A percentile compares a stretch with the other conserved stretches of the same genome.
Conservation (phyloP, 1,140 invertebrate species). For the Caligus rogercresseyi region DNA sequence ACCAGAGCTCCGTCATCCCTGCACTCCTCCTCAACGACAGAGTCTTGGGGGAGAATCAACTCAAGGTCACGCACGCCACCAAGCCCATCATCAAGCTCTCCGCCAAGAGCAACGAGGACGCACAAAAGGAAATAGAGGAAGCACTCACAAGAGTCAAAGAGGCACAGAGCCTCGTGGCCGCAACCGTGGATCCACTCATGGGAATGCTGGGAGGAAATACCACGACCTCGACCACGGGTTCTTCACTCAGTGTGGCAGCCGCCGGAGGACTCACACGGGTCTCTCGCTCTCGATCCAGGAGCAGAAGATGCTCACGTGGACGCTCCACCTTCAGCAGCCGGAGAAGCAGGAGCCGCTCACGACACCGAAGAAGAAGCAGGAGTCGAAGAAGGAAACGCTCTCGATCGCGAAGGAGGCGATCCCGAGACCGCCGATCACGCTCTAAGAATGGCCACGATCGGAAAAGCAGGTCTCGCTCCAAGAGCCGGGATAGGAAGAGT, state of each 20-base stretch:
- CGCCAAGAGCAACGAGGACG: constrained; percentile 81
- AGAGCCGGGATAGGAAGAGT: constrained; percentile 25
- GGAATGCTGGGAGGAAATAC: constrained; percentile 5
- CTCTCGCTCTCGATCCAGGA: constrained; percentile 11
- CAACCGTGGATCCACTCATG: constrained; percentile 52
- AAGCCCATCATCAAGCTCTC: constrained; percentile 79
- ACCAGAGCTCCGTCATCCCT: constrained; percentile 67
- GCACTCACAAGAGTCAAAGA: constrained; percentile 91
- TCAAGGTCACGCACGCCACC: constrained; percentile 65
- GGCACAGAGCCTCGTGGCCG: constrained; percentile 77
- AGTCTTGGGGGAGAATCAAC: constrained; percentile 25
- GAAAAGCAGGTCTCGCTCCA: constrained; percentile 21
- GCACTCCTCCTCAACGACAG: constrained; percentile 68
- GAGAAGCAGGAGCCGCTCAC: background rate
- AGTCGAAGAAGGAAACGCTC: constrained; percentile 19
- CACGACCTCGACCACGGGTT: background rate
- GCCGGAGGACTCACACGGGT: no score
- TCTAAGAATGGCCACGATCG: constrained; percentile 7
- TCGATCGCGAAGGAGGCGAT: constrained; percentile 21
- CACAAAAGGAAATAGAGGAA: constrained; percentile 85
- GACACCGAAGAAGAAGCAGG: background rate
- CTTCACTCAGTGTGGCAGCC: background rate
- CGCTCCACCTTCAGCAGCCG: background rate
- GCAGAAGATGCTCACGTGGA: constrained; percentile 14
- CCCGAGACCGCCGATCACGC: constrained; percentile 21